These are phyloP conservation scores for Heliconius hermathena DNA, from an alignment of 1,140 invertebrate genomes.

Conservation along the genomic window DNA sequence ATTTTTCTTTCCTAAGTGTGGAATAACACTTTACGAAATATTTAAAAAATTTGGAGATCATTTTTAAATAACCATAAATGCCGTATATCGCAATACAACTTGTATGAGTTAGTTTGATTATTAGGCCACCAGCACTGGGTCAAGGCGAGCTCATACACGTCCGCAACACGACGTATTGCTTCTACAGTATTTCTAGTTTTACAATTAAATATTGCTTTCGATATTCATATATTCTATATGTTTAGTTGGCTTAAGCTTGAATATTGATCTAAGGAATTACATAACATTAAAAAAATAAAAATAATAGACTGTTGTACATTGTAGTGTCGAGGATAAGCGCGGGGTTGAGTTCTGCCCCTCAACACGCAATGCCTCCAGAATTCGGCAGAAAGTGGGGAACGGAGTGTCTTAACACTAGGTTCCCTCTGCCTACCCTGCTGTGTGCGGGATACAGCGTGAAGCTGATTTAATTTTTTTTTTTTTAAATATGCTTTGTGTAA, in stretches of 20 bases:
- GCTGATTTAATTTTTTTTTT: too few species aligned
- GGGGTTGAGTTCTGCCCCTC: too few species aligned
- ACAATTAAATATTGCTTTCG: slow-evolving; percentile 58
- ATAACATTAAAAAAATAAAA: background rate
- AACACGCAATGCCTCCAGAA: too few species aligned
- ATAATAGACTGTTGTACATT: background rate
- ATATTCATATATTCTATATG: slow-evolving; percentile 42
- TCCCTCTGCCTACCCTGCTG: too few species aligned
- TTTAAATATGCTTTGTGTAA: too few species aligned
- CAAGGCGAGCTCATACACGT: slow-evolving; percentile 49
- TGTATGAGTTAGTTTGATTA: slow-evolving; percentile 11
- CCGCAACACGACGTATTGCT: slow-evolving; percentile 56
- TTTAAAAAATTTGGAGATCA: background rate
- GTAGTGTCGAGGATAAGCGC: background rate
- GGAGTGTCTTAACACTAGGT: too few species aligned
- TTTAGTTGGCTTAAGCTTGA: slow-evolving; percentile 44
- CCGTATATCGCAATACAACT: background rate
- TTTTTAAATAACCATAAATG: background rate
- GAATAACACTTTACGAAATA: too few species aligned
- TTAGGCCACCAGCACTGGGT: slow-evolving; percentile 55
- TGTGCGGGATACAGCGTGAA: too few species aligned
- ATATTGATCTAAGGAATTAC: background rate
- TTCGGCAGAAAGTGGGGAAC: too few species aligned
- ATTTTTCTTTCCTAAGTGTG: too few species aligned
- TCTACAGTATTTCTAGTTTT: slow-evolving; percentile 50